phyloP scores from a whole-genome alignment of 2,888 invertebrate species.

The Embidobia sp. region DNA sequence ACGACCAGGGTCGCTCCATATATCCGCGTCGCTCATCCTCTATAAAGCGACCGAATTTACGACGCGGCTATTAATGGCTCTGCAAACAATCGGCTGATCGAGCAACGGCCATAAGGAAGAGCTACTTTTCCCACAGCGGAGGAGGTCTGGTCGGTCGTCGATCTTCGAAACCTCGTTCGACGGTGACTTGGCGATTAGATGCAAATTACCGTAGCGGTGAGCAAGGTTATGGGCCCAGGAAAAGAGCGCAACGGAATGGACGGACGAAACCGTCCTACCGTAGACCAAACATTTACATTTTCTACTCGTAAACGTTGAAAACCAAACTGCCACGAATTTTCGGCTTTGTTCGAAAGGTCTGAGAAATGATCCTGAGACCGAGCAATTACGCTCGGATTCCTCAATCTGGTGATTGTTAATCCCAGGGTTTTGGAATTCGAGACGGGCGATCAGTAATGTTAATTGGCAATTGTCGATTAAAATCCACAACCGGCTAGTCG shows the following conservation, averaged over 20 bases:
- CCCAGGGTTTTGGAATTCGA: too few species aligned
- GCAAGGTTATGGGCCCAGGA: constrained; percentile 52
- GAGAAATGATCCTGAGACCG: too few species aligned
- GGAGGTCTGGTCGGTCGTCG: constrained; percentile 58
- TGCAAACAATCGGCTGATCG: constrained; percentile 53
- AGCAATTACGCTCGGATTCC: too few species aligned
- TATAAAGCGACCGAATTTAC: constrained; percentile 45
- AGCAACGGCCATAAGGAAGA: constrained; percentile 53
- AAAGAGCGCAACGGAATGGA: constrained; percentile 34
- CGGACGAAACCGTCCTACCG: too few species aligned
- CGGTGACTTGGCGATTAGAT: constrained; percentile 70
- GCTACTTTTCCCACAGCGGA: constrained; percentile 58
- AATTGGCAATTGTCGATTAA: neutral
- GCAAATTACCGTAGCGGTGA: constrained; percentile 71
- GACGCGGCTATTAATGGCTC: constrained; percentile 40
- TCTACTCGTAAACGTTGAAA: too few species aligned
- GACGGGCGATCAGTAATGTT: too few species aligned
- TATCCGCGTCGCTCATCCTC: constrained; percentile 15
- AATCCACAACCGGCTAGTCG: constrained; percentile 12
- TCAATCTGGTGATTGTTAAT: too few species aligned
- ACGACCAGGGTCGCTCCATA: constrained; percentile 22
- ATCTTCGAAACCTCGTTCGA: constrained; percentile 61
- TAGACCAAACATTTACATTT: too few species aligned
- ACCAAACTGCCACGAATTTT: too few species aligned
- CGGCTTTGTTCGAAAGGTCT: too few species aligned